These are phyloP conservation scores for Machimus rusticus DNA, from an alignment of 2,888 invertebrate species.

Conservation along the genomic window DNA sequence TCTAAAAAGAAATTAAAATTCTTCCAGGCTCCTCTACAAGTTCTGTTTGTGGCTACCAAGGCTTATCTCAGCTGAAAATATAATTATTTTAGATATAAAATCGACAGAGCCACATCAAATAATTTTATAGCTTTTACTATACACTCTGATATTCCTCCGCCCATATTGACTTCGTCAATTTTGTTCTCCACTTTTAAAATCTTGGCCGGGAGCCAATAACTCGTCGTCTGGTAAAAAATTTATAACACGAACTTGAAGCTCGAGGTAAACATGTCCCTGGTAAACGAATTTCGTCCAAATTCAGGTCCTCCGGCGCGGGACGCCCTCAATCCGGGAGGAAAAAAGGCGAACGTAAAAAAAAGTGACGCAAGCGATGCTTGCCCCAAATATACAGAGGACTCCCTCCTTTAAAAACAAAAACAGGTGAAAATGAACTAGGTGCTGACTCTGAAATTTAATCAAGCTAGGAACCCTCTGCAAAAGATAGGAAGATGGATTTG, in stretches of 20 bases:
- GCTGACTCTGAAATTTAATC: not conserved
- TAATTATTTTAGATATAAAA: not conserved
- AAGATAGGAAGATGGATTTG: not conserved
- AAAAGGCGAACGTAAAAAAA: not conserved
- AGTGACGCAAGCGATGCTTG: not conserved
- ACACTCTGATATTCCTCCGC: not conserved
- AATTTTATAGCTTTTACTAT: not conserved
- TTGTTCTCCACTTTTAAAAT: not conserved
- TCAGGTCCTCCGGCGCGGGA: not conserved
- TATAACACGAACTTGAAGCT: not conserved
- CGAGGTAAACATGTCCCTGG: not conserved
- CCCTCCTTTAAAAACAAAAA: not conserved
- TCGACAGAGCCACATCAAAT: not conserved
- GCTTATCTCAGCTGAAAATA: not conserved
- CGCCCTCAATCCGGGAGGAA: not conserved
- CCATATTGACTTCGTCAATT: not conserved
- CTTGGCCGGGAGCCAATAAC: not conserved
- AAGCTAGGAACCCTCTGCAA: not conserved
- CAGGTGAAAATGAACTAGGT: not conserved
- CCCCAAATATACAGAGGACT: not conserved
- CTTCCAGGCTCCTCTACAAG: not conserved
- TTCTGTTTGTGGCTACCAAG: not conserved
- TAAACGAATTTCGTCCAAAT: not conserved
- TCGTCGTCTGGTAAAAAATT: not conserved
- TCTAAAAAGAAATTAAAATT: not conserved